Base-by-base conservation (phyloP, 2,797 vertebrate species). In the Sebastes flavidus region DNA sequence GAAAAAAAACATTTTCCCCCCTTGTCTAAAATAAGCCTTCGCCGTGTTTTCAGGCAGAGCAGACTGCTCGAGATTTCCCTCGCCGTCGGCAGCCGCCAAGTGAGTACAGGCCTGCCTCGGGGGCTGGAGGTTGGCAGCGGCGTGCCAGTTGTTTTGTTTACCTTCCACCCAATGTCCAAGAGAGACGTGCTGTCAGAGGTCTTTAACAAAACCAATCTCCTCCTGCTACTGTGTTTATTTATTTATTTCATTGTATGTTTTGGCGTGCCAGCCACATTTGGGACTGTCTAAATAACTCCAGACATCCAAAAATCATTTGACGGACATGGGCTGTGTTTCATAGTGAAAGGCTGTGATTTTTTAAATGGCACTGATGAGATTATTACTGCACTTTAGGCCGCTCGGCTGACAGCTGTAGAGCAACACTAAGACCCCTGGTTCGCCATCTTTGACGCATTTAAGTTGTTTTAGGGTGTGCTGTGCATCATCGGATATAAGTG, bases 71-170 rank as follows among this genome's bases (percentile, higher is more conserved):
- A 85, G 83, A 87, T 89, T 72, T 80, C 71, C 76, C 77, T 52
- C 8, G 65, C 74, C 27, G 25, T 49, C 70, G 55, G 85, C 80
- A 70, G 80, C 72, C 85, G 70, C 71, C 77, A 36, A 75, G 81
- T 78, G 77, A 88, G 80, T 77, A 79, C 89, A 77, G 69, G 80
- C 73, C 73, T 71, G 87, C 87, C 83, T 82, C 16, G 1, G 75
- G 83, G 88, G 87, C 85, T 75, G 3, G 66, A 86, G 70, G 80
- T 84, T 92, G 88, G 89, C 91, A 88, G 72, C 34, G 49, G 59
- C 87, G 63, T 70, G 80, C 88, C 88, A 85, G 84, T 84, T 88
- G 87, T 94, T 88, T 89, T 88, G 91, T 94, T 92, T 89, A 89
- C 91, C 91, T 94, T 92, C 90, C 70, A 73, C 77, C 68, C 76